Conservation (phyloP, 2,113 vertebrate genomes). For the Panthera tigris region DNA sequence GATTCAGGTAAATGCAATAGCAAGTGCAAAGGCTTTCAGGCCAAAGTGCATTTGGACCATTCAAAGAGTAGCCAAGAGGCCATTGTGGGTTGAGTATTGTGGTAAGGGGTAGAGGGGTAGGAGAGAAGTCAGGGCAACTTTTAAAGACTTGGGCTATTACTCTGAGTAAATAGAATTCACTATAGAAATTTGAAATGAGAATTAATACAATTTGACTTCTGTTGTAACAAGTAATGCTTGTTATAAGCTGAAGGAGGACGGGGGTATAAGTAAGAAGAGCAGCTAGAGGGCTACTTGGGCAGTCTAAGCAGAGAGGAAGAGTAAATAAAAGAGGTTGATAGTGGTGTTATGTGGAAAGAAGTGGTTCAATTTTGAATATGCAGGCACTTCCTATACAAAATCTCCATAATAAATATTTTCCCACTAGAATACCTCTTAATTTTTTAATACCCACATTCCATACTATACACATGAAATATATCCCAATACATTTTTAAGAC, state of each 20-base stretch:
- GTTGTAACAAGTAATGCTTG: background rate
- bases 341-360: background rate
- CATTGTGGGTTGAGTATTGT: background rate
- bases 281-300: background rate
- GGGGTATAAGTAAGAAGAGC: background rate
- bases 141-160: background rate
- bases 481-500: background rate
- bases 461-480: background rate
- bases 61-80: background rate
- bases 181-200: background rate
- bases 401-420: background rate
- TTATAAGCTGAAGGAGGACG: background rate
- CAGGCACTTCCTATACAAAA: background rate
- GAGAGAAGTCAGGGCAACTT: background rate
- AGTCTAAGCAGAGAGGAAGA: background rate
- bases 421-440: background rate
- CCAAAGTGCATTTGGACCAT: background rate
- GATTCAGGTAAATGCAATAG: background rate
- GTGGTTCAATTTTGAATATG: background rate
- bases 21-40: background rate
- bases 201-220: background rate
- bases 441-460: background rate
- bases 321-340: background rate
- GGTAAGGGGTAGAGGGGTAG: rapidly evolving
- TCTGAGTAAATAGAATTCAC: background rate